Base-by-base conservation (phyloP, 2,888 invertebrate genomes). In the Chrysolina americana region DNA sequence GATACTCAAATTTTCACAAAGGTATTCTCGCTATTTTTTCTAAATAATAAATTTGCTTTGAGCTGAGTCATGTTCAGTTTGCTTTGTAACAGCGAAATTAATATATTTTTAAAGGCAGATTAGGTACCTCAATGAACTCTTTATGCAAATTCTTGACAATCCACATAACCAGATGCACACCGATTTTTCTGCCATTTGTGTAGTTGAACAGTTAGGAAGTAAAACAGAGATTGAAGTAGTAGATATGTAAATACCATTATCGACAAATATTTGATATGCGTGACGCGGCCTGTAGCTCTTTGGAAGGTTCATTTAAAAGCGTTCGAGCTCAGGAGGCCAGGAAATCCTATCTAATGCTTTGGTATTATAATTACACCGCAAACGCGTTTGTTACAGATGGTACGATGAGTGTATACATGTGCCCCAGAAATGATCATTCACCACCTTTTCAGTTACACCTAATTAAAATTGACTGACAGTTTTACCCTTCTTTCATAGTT, bases 181-280 rank as follows among this genome's bases (percentile, higher is more conserved):
- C 78, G 78, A 80, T 80, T 76, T 80, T 71, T 80, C 79, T 79
- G 76, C 77, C 76, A 78, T 80, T 79, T 75, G 76, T 78, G 75
- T 79, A 78, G 77, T 79, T 78, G 81, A 82, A 82, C 81, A 82
- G 81, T 78, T 81, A 82, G 81, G 81, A 82, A 82, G 82, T 82
- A 75, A 76, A 75, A 78, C 74, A 81, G 81, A 82, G 80, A 76
- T 82, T 82, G 78, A 82, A 83, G 83, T 83, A 81, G 83, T 83
- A 81, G 83, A 28, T 82, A 79, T 82, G 82, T 82, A 82, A 81
- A 83, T 80, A 80, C 83, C 81, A 83, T 83, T 83, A 83, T 82
- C 81, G 79, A 82, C 78, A 83, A 84, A 84, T 84, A 84, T 84
- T 84, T 83, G 78, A 83, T 72, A 75, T 81, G 78, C 79, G 79